Conservation (phyloP, 35 echinoderm and acorn worm genomes). For the Chiridota heheva region DNA sequence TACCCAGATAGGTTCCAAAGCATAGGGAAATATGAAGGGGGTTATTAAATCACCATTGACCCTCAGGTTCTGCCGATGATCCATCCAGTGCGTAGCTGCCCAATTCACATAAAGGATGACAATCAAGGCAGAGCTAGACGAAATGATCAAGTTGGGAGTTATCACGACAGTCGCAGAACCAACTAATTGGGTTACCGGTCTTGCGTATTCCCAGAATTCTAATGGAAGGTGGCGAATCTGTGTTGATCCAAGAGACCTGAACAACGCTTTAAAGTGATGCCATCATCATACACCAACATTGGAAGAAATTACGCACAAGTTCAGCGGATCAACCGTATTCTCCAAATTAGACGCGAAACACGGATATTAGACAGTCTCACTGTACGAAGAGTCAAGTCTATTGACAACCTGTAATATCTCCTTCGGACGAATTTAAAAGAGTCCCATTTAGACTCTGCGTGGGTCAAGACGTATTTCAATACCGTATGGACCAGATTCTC, state of each 20-base stretch:
- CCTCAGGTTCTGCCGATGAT: constrained; percentile 29
- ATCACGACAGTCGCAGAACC: constrained; percentile 49
- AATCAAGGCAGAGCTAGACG: constrained; percentile 55
- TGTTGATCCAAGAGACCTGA: constrained; percentile 45
- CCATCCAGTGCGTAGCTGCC: constrained; percentile 16
- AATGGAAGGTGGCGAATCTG: constrained; percentile 51
- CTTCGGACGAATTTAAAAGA: constrained; percentile 49
- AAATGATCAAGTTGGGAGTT: constrained; percentile 46
- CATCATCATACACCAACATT: constrained; percentile 47
- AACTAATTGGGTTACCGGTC: constrained; percentile 60
- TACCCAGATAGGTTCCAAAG: constrained; percentile 61
- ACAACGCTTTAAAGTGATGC: constrained; percentile 36
- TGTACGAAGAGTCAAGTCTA: constrained; percentile 38
- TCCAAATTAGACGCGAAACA: constrained; percentile 49
- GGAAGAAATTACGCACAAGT: constrained; percentile 51
- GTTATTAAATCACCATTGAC: constrained; percentile 48
- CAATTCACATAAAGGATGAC: constrained; percentile 41
- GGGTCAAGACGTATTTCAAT: constrained; percentile 58
- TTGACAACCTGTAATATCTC: constrained; percentile 35
- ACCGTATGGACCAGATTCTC: constrained; percentile 55
- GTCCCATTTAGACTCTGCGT: constrained; percentile 52
- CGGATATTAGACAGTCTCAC: constrained; percentile 15
- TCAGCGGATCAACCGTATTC: constrained; percentile 44
- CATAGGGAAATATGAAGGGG: constrained; percentile 38
- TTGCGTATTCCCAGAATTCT: constrained; percentile 39